Evolutionary conservation across 2,888 invertebrate species (phyloP).

Genomic region (Philopedon plagiatum): DNA sequence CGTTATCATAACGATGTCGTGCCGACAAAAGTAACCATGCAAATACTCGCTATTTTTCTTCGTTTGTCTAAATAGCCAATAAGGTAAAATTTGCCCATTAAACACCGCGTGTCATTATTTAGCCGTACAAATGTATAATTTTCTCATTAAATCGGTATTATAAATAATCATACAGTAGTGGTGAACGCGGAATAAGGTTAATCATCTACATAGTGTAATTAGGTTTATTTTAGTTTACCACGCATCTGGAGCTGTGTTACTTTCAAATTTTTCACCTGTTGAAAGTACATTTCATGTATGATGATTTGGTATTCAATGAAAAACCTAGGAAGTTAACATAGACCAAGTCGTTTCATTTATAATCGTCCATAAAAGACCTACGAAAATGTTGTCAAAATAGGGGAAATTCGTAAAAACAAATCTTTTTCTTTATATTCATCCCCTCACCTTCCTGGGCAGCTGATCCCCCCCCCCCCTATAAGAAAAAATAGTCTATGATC

Average conservation of each 20-base stretch:
- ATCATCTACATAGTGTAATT: constrained; percentile 46
- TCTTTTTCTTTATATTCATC: too few species aligned
- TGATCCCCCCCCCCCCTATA: too few species aligned
- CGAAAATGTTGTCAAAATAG: too few species aligned
- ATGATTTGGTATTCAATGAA: too few species aligned
- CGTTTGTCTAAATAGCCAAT: constrained; percentile 30
- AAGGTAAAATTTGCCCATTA: constrained; percentile 49
- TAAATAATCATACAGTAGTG: constrained; percentile 51
- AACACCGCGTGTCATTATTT: constrained; percentile 49
- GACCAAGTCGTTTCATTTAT: too few species aligned
- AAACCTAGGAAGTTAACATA: too few species aligned
- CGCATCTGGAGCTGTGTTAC: constrained; percentile 31
- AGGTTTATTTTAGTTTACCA: constrained; percentile 46
- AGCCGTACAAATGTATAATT: constrained; percentile 49
- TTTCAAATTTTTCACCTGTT: constrained; percentile 19
- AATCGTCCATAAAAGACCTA: too few species aligned
- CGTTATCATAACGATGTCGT: background rate
- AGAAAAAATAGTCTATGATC: too few species aligned
- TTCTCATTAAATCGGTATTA: constrained; percentile 52
- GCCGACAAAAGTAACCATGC: background rate
- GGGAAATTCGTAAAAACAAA: too few species aligned
- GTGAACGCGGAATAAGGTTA: constrained; percentile 49
- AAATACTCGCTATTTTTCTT: background rate
- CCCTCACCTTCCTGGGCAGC: too few species aligned
- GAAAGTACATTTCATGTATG: background rate